Percentiles rank a stretch among this genome's conserved stretches.
These are phyloP conservation scores for Sebastiscus tertius DNA, from an alignment of 2,797 vertebrate species.

Conservation along the genomic window DNA sequence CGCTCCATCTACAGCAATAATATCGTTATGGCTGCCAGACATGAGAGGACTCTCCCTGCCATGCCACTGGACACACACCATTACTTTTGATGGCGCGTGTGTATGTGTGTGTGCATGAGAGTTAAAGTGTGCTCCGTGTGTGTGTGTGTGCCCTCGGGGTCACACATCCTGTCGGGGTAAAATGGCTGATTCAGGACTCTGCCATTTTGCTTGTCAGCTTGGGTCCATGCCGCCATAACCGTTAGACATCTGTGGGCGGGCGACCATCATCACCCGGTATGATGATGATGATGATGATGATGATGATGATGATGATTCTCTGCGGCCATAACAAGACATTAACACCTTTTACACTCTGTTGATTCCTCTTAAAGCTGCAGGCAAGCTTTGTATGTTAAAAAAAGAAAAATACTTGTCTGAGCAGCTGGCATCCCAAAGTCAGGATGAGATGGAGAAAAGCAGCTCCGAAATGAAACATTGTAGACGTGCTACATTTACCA, in stretches of 20 bases:
- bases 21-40: constrained; percentile 60
- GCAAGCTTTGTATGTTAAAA: constrained; percentile 1
- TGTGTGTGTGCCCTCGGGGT: constrained; percentile 43
- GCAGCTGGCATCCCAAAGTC: background rate
- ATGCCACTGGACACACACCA: constrained; percentile 68
- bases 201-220: constrained; percentile 48
- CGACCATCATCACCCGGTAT: background rate
- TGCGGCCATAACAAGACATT: constrained; percentile 47
- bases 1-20: constrained; percentile 65
- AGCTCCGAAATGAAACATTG: background rate
- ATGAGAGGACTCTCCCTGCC: constrained; percentile 57
- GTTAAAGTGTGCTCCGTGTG: background rate
- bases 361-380: constrained; percentile 46
- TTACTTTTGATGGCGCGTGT: constrained; percentile 63
- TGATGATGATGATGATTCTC: constrained; percentile 40
- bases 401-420: background rate
- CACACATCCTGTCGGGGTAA: constrained; percentile 52
- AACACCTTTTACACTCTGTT: constrained; percentile 46
- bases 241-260: constrained; percentile 56
- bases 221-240: constrained; percentile 29
- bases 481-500: background rate
- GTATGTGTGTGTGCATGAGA: background rate
- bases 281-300: constrained; percentile 46
- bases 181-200: constrained; percentile 63
- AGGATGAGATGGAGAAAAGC: background rate